A percentile compares a stretch with the other conserved stretches of the same genome.
These are phyloP conservation scores for Oreotrochilus melanogaster DNA, from an alignment of 2,113 vertebrate genomes.

Conservation along the genomic window DNA sequence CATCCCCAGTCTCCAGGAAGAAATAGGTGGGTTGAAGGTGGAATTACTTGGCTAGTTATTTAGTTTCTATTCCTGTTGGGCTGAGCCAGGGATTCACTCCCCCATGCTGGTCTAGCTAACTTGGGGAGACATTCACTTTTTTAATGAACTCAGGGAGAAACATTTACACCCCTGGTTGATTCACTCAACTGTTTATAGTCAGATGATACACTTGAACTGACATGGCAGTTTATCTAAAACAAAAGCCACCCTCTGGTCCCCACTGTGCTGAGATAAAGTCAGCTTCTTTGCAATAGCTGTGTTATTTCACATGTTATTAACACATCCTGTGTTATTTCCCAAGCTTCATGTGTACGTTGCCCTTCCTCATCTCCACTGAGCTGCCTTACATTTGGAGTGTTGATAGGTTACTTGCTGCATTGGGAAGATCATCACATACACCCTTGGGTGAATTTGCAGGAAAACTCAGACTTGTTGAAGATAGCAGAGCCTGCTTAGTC, in stretches of 20 bases:
- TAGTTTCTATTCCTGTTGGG: neutral
- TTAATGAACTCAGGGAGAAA: neutral
- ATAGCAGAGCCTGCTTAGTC: neutral
- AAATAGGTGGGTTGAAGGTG: neutral
- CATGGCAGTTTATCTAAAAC: neutral
- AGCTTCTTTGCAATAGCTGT: neutral
- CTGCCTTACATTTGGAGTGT: neutral
- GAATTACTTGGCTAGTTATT: neutral
- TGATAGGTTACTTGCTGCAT: neutral
- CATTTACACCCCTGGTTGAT: neutral
- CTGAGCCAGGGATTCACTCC: rapidly evolving
- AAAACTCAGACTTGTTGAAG: neutral
- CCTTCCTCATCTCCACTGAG: rapidly evolving
- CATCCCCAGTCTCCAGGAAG: neutral
- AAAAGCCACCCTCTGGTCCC: neutral
- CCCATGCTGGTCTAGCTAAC: neutral
- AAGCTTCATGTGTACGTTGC: neutral
- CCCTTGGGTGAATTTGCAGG: neutral
- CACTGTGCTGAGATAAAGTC: neutral
- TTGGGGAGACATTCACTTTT: neutral
- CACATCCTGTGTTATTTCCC: neutral
- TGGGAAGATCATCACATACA: neutral
- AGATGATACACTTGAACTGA: neutral
- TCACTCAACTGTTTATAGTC: neutral
- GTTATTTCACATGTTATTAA: neutral